Percentiles rank a stretch among this genome's conserved stretches.
Evolutionary conservation across 2,797 vertebrate genomes (phyloP).

Genomic region (Lithobates pipiens): DNA sequence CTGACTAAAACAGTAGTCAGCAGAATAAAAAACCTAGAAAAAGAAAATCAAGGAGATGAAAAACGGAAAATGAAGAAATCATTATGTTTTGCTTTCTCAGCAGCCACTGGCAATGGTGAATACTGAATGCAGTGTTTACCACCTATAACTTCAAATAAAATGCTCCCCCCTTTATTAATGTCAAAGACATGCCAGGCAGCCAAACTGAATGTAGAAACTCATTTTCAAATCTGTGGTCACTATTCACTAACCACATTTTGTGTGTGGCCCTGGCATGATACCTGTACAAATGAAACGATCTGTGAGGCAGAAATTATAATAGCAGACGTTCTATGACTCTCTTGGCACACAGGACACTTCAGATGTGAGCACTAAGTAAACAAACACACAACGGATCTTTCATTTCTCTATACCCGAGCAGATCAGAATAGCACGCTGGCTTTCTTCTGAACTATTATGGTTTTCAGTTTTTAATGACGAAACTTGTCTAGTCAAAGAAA

Average conservation of each 20-base stretch:
- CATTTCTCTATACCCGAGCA: not conserved
- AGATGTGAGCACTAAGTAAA: constrained; percentile 18
- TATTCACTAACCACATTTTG: constrained; percentile 45
- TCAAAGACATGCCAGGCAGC: not conserved
- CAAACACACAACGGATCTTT: constrained; percentile 34
- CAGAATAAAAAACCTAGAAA: not conserved
- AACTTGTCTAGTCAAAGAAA: not conserved
- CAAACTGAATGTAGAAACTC: constrained; percentile 44
- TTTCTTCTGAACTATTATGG: constrained; percentile 13
- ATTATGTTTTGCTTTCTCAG: not conserved
- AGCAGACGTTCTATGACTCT: constrained; percentile 41
- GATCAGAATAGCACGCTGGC: not conserved
- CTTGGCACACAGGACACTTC: constrained; percentile 8
- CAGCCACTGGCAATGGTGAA: not conserved
- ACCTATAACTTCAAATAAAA: constrained; percentile 36
- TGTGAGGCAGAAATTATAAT: constrained; percentile 35
- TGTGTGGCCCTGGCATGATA: constrained; percentile 24
- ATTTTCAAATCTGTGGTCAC: constrained; percentile 29
- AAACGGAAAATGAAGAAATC: not conserved
- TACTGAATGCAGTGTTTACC: not conserved
- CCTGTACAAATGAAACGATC: not conserved
- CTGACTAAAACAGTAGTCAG: not conserved
- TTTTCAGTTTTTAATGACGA: not conserved
- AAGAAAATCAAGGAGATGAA: not conserved
- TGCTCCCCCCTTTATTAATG: not conserved